Evolutionary conservation across 2,113 vertebrate species (phyloP).

Genomic region (Sylvietta virens): DNA sequence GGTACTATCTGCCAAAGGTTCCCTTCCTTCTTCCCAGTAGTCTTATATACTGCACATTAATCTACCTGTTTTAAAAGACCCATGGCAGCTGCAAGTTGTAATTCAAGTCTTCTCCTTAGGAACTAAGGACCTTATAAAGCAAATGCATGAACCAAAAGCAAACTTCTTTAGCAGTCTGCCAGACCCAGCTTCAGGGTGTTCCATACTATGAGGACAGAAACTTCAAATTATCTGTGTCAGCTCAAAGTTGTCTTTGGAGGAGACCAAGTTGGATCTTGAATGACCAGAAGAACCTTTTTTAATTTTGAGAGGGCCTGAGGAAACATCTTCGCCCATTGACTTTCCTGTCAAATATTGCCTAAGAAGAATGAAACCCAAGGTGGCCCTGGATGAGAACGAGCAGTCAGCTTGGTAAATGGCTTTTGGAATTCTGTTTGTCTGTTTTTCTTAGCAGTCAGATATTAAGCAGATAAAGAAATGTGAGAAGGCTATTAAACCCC

Average conservation of each 20-base stretch:
- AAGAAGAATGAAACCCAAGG: neutral
- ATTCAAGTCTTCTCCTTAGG: neutral
- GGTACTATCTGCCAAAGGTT: neutral
- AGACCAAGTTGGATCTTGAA: neutral
- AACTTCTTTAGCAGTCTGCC: neutral
- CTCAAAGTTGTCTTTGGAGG: neutral
- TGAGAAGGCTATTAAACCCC: neutral
- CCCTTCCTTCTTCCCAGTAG: neutral
- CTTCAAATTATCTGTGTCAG: neutral
- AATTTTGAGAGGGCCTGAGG: neutral
- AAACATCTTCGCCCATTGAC: neutral
- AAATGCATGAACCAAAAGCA: neutral
- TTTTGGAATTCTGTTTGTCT: neutral
- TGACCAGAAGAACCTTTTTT: neutral
- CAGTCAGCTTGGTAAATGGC: neutral
- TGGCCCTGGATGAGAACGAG: neutral
- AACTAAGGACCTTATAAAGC: neutral
- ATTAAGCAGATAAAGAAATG: neutral
- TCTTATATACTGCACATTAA: neutral
- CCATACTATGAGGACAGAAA: neutral
- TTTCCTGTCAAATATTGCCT: neutral
- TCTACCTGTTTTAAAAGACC: neutral
- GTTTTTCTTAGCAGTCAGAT: neutral
- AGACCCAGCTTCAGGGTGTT: neutral
- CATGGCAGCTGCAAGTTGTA: neutral